Evolutionary conservation across 2,797 vertebrate genomes (phyloP).

Genomic region (Borostomias antarcticus): DNA sequence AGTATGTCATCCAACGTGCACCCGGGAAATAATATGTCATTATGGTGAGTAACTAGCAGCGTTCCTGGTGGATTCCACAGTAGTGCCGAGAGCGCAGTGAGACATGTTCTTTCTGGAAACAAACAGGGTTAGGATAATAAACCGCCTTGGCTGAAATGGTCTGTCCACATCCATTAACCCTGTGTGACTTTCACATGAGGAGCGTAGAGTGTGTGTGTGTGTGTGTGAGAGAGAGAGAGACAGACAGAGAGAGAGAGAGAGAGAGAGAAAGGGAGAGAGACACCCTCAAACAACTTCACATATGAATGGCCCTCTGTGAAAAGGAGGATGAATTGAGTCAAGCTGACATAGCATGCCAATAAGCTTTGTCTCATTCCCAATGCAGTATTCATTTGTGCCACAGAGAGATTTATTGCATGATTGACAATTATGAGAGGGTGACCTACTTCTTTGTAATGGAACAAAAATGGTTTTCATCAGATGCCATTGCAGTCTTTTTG

Average conservation of each 20-base stretch:
- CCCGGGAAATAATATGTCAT: neutral
- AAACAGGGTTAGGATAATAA: slow-evolving; percentile 64
- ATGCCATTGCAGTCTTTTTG: slow-evolving; percentile 74
- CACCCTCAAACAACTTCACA: slow-evolving; percentile 77
- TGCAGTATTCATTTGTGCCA: slow-evolving; percentile 86
- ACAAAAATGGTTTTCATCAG: slow-evolving; percentile 86
- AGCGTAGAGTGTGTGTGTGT: slow-evolving; percentile 29
- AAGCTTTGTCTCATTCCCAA: slow-evolving; percentile 89
- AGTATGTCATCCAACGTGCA: neutral
- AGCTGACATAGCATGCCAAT: slow-evolving; percentile 89
- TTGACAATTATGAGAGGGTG: slow-evolving; percentile 92
- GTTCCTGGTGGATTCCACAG: slow-evolving; percentile 35
- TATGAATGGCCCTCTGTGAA: slow-evolving; percentile 85
- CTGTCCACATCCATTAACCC: slow-evolving; percentile 70
- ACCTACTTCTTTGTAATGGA: slow-evolving; percentile 86
- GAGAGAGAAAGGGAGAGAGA: slow-evolving; percentile 59
- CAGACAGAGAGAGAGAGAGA: slow-evolving; percentile 60
- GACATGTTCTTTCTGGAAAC: slow-evolving; percentile 56
- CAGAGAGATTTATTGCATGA: slow-evolving; percentile 90
- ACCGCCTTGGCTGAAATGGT: slow-evolving; percentile 59
- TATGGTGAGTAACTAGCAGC: slow-evolving; percentile 3
- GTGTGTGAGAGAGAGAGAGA: slow-evolving; percentile 4
- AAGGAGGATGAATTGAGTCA: slow-evolving; percentile 86
- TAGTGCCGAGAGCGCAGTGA: slow-evolving; percentile 48
- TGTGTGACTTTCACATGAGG: slow-evolving; percentile 50